phyloP scores from a whole-genome alignment of 53 echinoderm and acorn worm species.

The Apostichopus leukothele region DNA sequence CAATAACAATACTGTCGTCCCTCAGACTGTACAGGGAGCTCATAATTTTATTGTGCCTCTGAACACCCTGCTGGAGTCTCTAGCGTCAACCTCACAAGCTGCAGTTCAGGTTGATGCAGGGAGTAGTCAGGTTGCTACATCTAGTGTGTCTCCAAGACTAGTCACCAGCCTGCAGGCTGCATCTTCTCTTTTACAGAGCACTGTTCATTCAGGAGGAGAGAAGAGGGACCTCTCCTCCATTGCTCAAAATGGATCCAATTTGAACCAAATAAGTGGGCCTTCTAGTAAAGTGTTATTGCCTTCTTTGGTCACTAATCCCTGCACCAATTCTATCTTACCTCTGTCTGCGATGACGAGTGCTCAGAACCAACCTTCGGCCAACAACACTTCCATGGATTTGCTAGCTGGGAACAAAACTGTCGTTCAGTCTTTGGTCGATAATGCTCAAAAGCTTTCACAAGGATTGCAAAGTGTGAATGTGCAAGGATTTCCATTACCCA shows the following conservation, averaged over 20 bases:
- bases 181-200: background rate
- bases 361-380: background rate
- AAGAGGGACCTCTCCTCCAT: background rate
- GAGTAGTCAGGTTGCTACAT: background rate
- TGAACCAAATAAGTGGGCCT: background rate
- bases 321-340: background rate
- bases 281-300: background rate
- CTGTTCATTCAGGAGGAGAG: background rate
- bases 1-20: conserved; percentile 14
- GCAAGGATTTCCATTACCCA: background rate
- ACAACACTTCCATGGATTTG: background rate
- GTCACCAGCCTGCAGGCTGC: background rate
- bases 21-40: background rate
- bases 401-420: background rate
- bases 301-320: background rate
- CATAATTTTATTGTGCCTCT: conserved; percentile 34
- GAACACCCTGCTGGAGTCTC: conserved; percentile 8
- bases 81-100: background rate
- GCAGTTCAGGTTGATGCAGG: background rate
- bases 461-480: background rate
- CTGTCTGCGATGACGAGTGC: background rate
- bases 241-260: background rate
- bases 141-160: background rate
- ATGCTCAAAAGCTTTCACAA: background rate
- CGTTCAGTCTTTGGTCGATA: background rate